Base-by-base conservation (phyloP, 2,888 invertebrate species). In the Spisula subtruncata region DNA sequence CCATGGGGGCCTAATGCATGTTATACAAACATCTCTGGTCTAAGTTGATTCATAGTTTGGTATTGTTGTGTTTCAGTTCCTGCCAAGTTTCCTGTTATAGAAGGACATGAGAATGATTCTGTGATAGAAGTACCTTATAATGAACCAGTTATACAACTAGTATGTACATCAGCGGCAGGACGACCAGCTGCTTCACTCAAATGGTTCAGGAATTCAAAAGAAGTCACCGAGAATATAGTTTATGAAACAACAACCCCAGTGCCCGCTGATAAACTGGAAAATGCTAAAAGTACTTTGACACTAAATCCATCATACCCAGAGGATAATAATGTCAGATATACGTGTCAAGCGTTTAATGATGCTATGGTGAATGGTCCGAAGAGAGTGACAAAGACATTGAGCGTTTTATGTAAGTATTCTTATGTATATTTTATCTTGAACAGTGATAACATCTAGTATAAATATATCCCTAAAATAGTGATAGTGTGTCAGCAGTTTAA, bases 261-360 rank as follows among this genome's bases (percentile, higher is more conserved):
- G 10, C 75, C 90, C 0, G 91, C 89, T 16, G 96, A 95, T 93
- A 96, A 97, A 92, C 87, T 94, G 35, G 91, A 94, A 91, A 95
- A 96, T 20, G 95, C 96, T 18, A 95, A 98, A 88, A 97, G 97
- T 96, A 98, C 98, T 25, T 98, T 99, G 95, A 98, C 98, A 0
- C 98, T 99, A 97, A 98, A 98, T 60, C 99, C 99, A 0, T 98
- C 98, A 94, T 93, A 93, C 6, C 92, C 92, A 18, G 98, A 98
- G 0, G 99, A 99, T 97, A 99, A 99, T 97, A 98, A 98, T 96
- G 99, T 99, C 1, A 97, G 98, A 92, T 99, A 98, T 97, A 98
- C 98, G 86, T 99, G 99, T 96, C 98, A 99, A 96, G 99, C 99
- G 0, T 98, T 98, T 95, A 99, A 99, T 97, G 98, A 98, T 80